Base-by-base conservation (phyloP, 2,113 vertebrate genomes). In the Cervus canadensis region DNA sequence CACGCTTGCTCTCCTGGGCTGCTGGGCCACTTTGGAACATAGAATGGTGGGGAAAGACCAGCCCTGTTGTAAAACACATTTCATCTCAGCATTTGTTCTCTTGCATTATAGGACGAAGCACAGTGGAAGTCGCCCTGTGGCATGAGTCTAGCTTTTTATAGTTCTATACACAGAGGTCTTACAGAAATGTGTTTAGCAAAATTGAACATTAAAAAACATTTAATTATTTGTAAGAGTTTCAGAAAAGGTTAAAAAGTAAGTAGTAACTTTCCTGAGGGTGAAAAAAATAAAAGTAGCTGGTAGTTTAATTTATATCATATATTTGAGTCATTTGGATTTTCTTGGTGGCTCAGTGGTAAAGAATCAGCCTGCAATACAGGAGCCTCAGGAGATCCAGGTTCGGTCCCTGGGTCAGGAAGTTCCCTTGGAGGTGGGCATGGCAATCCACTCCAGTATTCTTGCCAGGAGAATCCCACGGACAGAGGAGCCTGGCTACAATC, bases 301-400 rank as follows among this genome's bases (percentile, higher is more conserved):
- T 87, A 92, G 30, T 50, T 94, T 94, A 89, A 87, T 71, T 92
- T 92, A 45, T 21, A 74, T 48, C 11, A 21, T n/a, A 91, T 59
- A 26, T 78, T 62, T 96, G 71, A 96, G 97, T 94, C 21, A 97
- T 96, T 94, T 94, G 67, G 67, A 40, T 71, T 40, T 71, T 40
- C 67, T n/a, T 71, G 67, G 19, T 71, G n/a, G 36, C n/a, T 36
- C n/a, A 71, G 67, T 23, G 67, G 10, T 71, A 10, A 71, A 71
- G 67, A 71, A 71, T 23, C n/a, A 0, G 5, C n/a, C 67, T 71
- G 67, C n/a, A 71, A 12, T 40, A 23, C 19, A 71, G 19, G 9
- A 71, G 5, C n/a, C 19, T 71, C n/a, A 23, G n/a, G 67, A 71
- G n/a, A 71, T 40, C 19, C 36, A 71, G 10, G 10, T 71, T 23